Evolutionary conservation across 1,140 invertebrate genomes (phyloP), one percentile per base, ranked within the genome.

Genomic region (Temnothorax curvispinosus): DNA sequence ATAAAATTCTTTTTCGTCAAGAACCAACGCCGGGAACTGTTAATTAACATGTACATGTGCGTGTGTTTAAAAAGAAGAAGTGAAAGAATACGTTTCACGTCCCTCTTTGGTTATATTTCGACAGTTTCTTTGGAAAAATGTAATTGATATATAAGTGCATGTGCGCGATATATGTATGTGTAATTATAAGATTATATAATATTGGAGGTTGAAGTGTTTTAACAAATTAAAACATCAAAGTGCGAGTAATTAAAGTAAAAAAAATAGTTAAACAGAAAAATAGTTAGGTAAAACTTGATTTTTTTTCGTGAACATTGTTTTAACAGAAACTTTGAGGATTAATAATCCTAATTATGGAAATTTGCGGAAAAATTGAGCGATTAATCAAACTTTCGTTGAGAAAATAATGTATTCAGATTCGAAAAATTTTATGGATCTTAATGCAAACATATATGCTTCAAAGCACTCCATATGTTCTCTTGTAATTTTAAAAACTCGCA

Each of bases 151-250:
- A 27, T 27, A 27, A 27, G 27, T 27, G 27, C 27, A 27, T 27
- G 1, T 27, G 27, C 27, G 27, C 27, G 27, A 27, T 27, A 27
- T 27, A 27, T 27, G 1, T 27, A 27, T 35, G 4, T 15, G 38
- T 41, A 52, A 80, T 80, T 52, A 67, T 32, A 67, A 67, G n/a
- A 67, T 80, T 69, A 27, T 1, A 13, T 52, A 15, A 80, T 44
- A 65, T 64, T 78, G 11, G 7, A 65, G 15, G 1, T 65, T 67
- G 9, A 67, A 78, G 0, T 2, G 2, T 54, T 80, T 78, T 15
- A 52, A 65, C n/a, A 60, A 78, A 78, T 65, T 80, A 67, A 27
- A 80, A 52, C 21, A 80, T n/a, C n/a, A 35, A 67, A 54, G 13
- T 80, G n/a, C 32, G n/a, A 78, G 11, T 11, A 60, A 13, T 44